Conservation (phyloP, 2,797 vertebrate genomes). For the Xiphorhynchus erythropygius region DNA sequence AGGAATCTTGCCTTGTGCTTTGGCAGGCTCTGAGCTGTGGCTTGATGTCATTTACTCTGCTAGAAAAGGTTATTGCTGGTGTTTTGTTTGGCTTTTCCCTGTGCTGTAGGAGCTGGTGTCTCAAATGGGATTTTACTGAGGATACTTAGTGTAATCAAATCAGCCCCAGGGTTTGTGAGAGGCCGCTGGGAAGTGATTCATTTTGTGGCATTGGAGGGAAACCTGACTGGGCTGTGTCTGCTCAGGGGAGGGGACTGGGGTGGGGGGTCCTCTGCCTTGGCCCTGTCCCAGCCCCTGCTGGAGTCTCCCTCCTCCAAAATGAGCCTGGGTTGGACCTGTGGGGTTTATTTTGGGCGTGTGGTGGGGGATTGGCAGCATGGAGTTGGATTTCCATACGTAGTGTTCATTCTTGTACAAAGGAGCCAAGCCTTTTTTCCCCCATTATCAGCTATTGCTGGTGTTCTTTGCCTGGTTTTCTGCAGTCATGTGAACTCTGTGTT, state of each 20-base stretch:
- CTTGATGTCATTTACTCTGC: background rate
- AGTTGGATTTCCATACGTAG: background rate
- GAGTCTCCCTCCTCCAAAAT: background rate
- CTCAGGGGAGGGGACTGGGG: background rate
- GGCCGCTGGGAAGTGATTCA: background rate
- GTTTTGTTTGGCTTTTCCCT: constrained; percentile 12
- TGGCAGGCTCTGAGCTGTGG: background rate
- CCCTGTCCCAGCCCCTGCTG: background rate
- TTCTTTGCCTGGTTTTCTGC: background rate
- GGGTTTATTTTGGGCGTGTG: background rate
- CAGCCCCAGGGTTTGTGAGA: background rate
- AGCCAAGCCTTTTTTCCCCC: background rate
- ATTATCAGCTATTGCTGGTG: background rate
- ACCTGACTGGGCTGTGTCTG: background rate
- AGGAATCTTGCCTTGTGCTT: background rate
- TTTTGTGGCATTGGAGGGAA: background rate
- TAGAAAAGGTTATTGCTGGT: constrained; percentile 3
- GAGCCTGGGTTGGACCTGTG: background rate
- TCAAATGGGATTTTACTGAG: background rate
- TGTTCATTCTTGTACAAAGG: background rate
- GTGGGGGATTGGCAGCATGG: background rate
- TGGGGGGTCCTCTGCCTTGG: background rate
- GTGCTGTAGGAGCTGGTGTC: background rate
- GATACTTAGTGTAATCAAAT: background rate
- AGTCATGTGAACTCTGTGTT: background rate